Evolutionary conservation across 2,888 invertebrate genomes (phyloP).

Genomic region (Lasioglossum morio): DNA sequence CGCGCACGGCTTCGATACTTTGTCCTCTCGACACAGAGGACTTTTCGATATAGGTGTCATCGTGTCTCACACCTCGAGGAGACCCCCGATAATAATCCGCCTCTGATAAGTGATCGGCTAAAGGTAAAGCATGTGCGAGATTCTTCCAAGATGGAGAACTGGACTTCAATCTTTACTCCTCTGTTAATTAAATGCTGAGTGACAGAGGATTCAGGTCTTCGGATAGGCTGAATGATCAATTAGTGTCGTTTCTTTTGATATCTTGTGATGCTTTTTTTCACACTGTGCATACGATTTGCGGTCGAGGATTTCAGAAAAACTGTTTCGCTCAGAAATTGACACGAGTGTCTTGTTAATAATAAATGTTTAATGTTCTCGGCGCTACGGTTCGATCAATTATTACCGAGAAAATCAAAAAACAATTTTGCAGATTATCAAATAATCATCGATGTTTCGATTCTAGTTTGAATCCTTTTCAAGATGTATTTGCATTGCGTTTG

Average conservation of each 20-base stretch:
- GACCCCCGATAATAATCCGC: not conserved
- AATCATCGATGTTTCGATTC: too few relatives aligned
- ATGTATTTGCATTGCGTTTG: too few relatives aligned
- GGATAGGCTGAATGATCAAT: not conserved
- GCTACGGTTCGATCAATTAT: too few relatives aligned
- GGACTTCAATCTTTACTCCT: not conserved
- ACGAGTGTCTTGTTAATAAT: too few relatives aligned
- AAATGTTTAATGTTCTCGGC: too few relatives aligned
- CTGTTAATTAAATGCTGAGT: not conserved
- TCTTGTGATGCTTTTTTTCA: not conserved
- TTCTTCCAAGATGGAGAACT: not conserved
- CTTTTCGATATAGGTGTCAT: not conserved
- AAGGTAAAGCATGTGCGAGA: not conserved
- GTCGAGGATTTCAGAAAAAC: not conserved
- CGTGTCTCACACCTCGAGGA: not conserved
- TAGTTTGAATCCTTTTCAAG: too few relatives aligned
- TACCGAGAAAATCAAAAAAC: too few relatives aligned
- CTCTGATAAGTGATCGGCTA: not conserved
- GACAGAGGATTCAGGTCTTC: not conserved
- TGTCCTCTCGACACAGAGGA: not conserved
- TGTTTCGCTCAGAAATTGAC: not conserved
- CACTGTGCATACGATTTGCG: not conserved
- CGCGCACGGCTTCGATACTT: too few relatives aligned
- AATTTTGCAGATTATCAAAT: too few relatives aligned
- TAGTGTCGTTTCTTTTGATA: not conserved